Evolutionary conservation across 2,113 vertebrate species (phyloP), one percentile per base, ranked within the genome.

Genomic region (Ceratotherium simum): DNA sequence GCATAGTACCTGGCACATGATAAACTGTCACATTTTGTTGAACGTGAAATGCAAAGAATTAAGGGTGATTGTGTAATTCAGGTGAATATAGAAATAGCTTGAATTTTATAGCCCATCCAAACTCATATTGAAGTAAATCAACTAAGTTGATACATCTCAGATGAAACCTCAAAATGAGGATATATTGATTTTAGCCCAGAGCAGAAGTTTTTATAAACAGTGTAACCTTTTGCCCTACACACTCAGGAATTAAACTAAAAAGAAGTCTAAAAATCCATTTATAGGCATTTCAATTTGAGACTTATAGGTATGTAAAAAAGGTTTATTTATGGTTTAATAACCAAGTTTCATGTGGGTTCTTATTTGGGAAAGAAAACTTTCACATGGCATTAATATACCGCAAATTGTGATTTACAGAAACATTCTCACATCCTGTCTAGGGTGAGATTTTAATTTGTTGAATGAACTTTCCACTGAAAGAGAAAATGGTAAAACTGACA

Each of bases 401-500:
- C 84, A 95, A 97, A 94, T 92, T 94, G 27, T 95, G 87, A 96
- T 92, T 97, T 96, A 86, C 83, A 88, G 65, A 95, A 97, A 93
- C 80, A 92, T 96, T 97, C 82, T 76, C 42, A 95, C 72, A 95
- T 97, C 95, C 93, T 94, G 89, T 92, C 80, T 81, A 27, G 76
- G 56, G 70, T 92, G 48, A 97, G 60, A 93, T 78, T 94, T 93
- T 95, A 91, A 90, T 96, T 80, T 90, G 70, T 84, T 70, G 70
- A 95, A 14, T 93, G 89, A 97, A 95, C 81, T 91, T 94, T 90
- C 65, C 80, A 90, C 88, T 96, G 79, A 76, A 95, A 80, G 64
- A 93, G 78, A 95, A 97, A 93, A 94, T 48, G 76, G 65, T 75
- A 89, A 97, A 95, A 65, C 90, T 95, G 96, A 81, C 90, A 87